These are phyloP conservation scores for Bombus sibiricus DNA, from an alignment of 1,140 invertebrate species.

Conservation along the genomic window DNA sequence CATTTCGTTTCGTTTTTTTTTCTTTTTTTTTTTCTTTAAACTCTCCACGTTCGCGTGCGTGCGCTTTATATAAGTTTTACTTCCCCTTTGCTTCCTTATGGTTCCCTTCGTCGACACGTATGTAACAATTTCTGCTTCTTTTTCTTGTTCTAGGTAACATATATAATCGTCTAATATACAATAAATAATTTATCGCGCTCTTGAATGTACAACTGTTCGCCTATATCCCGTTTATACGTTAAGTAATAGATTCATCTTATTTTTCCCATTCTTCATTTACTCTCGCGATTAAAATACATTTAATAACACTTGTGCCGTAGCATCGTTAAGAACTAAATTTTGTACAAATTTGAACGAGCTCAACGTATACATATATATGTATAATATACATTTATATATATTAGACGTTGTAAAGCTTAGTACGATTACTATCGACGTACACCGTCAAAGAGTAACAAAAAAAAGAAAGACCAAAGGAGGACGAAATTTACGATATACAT, in stretches of 20 bases:
- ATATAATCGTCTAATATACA: constrained; percentile 75
- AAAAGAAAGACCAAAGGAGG: constrained; percentile 59
- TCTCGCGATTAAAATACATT: constrained; percentile 41
- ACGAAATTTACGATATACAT: constrained; percentile 44
- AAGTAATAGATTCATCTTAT: constrained; percentile 70
- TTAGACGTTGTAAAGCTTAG: constrained; percentile 50
- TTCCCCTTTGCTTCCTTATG: constrained; percentile 23
- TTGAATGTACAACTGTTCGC: constrained; percentile 78
- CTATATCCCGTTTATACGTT: constrained; percentile 51
- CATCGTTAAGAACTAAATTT: constrained; percentile 68
- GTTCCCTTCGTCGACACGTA: constrained; percentile 51
- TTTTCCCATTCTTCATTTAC: constrained; percentile 36
- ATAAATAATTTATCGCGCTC: constrained; percentile 79
- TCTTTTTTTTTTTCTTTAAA: constrained; percentile 55
- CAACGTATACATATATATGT: constrained; percentile 30
- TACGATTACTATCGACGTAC: constrained; percentile 42
- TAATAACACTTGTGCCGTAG: constrained; percentile 44
- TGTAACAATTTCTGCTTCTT: constrained; percentile 61
- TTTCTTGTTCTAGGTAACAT: constrained; percentile 55
- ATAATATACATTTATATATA: constrained; percentile 1
- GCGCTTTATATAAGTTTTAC: constrained; percentile 13
- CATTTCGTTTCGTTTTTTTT: constrained; percentile 73
- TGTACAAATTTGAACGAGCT: constrained; percentile 70
- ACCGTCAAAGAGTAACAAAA: constrained; percentile 32
- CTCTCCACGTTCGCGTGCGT: constrained; percentile 46